phyloP scores from a whole-genome alignment of 2,888 invertebrate species.

The Anagyrus pseudococci region DNA sequence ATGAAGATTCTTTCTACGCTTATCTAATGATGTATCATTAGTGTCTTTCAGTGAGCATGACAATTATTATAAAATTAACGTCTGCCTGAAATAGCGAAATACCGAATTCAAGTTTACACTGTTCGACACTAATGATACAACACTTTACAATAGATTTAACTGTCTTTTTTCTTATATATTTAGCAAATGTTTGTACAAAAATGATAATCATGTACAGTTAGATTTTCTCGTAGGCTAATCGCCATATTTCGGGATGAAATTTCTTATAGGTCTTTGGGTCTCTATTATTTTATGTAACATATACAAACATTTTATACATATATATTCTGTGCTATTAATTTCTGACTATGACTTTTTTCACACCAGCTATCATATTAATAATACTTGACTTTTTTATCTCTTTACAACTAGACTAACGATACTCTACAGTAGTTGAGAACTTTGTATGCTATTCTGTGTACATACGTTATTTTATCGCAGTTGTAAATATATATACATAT shows the following conservation, averaged over 20 bases:
- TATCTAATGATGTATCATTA: neutral
- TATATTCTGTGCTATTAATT: slow-evolving; percentile 58
- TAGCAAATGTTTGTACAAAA: neutral
- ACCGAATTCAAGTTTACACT: no score
- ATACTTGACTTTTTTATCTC: slow-evolving; percentile 41
- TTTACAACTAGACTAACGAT: slow-evolving; percentile 41
- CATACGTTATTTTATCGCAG: neutral
- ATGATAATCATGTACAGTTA: slow-evolving; percentile 1
- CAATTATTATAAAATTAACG: neutral
- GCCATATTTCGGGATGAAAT: slow-evolving; percentile 6
- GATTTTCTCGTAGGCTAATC: neutral
- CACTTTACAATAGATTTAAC: neutral
- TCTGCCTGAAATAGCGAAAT: neutral
- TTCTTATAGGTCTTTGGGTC: slow-evolving; percentile 11
- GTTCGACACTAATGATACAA: neutral
- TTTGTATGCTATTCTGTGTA: no score
- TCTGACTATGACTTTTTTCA: slow-evolving; percentile 48
- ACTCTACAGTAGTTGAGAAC: slow-evolving; percentile 29
- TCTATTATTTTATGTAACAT: slow-evolving; percentile 18
- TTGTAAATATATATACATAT: neutral
- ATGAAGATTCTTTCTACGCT: neutral
- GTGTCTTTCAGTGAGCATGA: neutral
- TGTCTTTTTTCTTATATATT: neutral
- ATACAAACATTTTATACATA: slow-evolving; percentile 16
- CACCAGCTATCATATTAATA: no score